Conservation (phyloP, 2,888 invertebrate species). For the Nomada lathburiana region DNA sequence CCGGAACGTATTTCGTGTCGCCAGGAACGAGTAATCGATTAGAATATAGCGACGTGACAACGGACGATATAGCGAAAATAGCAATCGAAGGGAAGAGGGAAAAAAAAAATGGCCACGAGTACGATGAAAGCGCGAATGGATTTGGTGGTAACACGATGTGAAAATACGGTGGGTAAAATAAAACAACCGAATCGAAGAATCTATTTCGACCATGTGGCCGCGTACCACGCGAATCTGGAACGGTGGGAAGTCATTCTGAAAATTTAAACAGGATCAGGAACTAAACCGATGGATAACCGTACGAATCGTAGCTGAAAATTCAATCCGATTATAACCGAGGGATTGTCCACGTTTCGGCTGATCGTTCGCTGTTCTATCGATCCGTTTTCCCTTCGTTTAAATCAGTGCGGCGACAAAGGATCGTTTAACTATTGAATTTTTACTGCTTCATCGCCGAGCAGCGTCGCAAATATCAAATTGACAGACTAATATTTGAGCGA, state of each 20-base stretch:
- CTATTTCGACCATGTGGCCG: constrained; percentile 5
- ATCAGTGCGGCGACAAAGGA: neutral
- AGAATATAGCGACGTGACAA: neutral
- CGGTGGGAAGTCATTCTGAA: constrained; percentile 13
- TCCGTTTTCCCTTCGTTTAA: neutral
- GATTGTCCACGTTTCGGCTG: neutral
- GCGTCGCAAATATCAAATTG: too few species aligned
- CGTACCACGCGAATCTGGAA: neutral
- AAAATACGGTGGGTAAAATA: constrained; percentile 1
- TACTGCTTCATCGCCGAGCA: too few species aligned
- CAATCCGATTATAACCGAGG: constrained; percentile 32
- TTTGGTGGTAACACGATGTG: neutral
- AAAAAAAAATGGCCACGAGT: neutral
- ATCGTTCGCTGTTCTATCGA: neutral
- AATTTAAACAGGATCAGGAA: constrained; percentile 23
- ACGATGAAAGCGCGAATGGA: constrained; percentile 12
- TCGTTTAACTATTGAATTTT: constrained; percentile 8
- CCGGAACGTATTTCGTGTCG: neutral
- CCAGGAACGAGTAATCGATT: constrained; percentile 6
- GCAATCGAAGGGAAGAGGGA: neutral
- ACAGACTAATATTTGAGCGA: too few species aligned
- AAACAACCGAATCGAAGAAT: constrained; percentile 1
- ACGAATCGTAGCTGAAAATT: constrained; percentile 27
- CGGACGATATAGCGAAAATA: neutral
- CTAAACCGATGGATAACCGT: constrained; percentile 17